A percentile compares a stretch with the other conserved stretches of the same genome.
These are phyloP conservation scores for Argyrosomus regius DNA, from an alignment of 2,797 vertebrate species.

Conservation along the genomic window DNA sequence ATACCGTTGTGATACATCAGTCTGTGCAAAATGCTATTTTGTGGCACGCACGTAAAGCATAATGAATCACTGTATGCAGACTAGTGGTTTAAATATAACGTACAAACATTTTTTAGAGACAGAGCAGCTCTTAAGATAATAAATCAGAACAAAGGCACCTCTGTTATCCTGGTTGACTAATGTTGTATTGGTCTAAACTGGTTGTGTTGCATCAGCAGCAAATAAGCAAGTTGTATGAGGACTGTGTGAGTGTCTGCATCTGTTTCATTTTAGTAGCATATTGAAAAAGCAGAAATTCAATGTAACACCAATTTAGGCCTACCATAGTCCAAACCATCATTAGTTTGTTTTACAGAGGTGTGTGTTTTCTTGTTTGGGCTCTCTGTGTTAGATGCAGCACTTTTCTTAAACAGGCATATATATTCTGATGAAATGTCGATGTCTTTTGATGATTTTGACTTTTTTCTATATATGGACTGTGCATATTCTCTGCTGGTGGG, in stretches of 20 bases:
- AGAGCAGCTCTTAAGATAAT: conserved; percentile 18
- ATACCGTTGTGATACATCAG: not conserved
- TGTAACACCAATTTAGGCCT: not conserved
- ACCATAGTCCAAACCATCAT: not conserved
- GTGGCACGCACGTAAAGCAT: not conserved
- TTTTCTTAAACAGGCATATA: not conserved
- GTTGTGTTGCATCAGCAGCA: conserved; percentile 32
- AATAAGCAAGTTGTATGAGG: not conserved
- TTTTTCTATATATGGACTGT: too few relatives aligned
- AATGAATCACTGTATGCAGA: conserved; percentile 20
- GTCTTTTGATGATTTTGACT: too few relatives aligned
- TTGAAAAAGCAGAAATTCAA: not conserved
- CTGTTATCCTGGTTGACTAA: conserved; percentile 35
- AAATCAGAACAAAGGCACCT: conserved; percentile 25
- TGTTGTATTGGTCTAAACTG: conserved; percentile 25
- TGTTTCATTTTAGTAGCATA: conserved; percentile 13
- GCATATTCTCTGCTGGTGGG: too few relatives aligned
- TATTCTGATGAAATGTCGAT: too few relatives aligned
- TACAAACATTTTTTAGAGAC: not conserved
- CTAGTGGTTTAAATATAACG: conserved; percentile 36
- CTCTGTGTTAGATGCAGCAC: not conserved
- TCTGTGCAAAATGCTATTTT: not conserved
- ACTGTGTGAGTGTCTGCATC: conserved; percentile 17
- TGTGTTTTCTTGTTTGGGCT: not conserved
- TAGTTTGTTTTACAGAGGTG: not conserved